Evolutionary conservation across 2,113 vertebrate genomes (phyloP), one percentile per base, ranked within the genome.

Genomic region (Mobula hypostoma): DNA sequence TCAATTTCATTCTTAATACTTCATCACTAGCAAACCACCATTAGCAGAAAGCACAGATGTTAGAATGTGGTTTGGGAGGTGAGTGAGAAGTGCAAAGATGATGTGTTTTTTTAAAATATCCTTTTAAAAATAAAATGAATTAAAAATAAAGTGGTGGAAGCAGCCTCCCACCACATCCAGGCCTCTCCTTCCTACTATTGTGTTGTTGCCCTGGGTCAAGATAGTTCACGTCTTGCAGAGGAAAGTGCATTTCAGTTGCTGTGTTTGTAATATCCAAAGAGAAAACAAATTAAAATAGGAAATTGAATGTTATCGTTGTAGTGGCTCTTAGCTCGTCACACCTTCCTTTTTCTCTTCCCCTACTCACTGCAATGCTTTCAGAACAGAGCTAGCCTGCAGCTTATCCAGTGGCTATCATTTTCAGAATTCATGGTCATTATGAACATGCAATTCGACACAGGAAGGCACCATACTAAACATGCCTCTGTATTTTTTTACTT

Each of bases 71-170:
- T 58, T 85, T 56, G 21, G 19, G 48, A 27, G 40, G 24, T 85
- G 48, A 58, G 58, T 27, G 48, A 58, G 9, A 14, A 27, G 21
- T 11, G 21, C 56, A 11, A 85, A 58, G 82, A 85, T 12, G 58
- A 85, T 29, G 12, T 21, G 40, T 56, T 24, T 40, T 48, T 29
- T 85, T 85, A 58, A 83, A 58, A 48, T 40, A 80, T 48, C 56
- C 36, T 56, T 40, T 63, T 88, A 29, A 90, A 90, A 66, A 66
- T 90, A 90, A 66, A 90, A 58, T n/a, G 58, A 32, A 90, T 58
- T 85, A 66, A 90, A 90, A 90, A 90, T 90, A 90, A 90, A 90
- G 4, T 27, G 7, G 61, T 68, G 87, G 87, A 90, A 90, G n/a
- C 29, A 32, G n/a, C 63, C 14, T 19, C 14, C 15, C 6, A 63